These are phyloP conservation scores for Paramormyrops hopkinsi DNA, from an alignment of 2,797 vertebrate species.

Conservation along the genomic window DNA sequence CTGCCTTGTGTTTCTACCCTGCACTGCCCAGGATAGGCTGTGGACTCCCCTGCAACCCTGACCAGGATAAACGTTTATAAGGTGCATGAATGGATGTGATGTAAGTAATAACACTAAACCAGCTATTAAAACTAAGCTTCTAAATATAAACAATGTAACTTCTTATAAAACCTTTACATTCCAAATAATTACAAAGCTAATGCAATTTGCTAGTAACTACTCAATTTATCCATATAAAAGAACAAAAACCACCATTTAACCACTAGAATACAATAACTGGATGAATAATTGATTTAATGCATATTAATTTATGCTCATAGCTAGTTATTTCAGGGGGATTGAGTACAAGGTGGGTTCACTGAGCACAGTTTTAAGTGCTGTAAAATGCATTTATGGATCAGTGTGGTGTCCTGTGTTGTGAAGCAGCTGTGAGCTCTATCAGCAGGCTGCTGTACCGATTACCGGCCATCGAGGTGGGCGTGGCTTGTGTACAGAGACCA, in stretches of 20 bases:
- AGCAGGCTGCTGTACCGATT: neutral
- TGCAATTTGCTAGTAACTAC: neutral
- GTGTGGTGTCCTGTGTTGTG: neutral
- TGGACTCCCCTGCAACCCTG: neutral
- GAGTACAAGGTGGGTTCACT: neutral
- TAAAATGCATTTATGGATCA: neutral
- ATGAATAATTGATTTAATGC: neutral
- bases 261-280: neutral
- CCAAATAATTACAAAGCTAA: neutral
- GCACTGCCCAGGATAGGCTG: neutral
- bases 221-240: neutral
- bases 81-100: neutral
- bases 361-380: neutral
- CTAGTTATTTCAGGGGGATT: neutral
- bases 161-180: neutral
- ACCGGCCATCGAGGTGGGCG: neutral
- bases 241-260: neutral
- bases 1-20: neutral
- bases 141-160: neutral
- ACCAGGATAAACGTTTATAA: neutral
- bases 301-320: neutral
- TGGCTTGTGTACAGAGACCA: neutral
- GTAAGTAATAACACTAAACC: neutral
- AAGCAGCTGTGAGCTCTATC: neutral
- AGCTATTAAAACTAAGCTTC: neutral